Percentiles rank a stretch among this genome's conserved stretches.
Evolutionary conservation across 2,888 invertebrate genomes (phyloP).

Genomic region (Epinotia nisella): DNA sequence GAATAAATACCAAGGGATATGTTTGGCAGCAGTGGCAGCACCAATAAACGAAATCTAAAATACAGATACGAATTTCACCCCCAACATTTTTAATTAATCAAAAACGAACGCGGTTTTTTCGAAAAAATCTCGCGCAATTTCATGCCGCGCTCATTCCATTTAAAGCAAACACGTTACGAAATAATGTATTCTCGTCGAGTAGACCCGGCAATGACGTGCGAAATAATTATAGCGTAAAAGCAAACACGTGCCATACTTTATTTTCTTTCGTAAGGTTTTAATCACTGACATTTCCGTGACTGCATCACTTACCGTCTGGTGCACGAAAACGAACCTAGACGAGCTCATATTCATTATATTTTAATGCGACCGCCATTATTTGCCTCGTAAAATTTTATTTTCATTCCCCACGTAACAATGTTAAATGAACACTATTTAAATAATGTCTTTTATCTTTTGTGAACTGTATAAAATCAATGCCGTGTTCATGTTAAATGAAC

Average conservation of each 20-base stretch:
- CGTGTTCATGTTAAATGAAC: slow-evolving; percentile 36
- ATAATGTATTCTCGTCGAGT: slow-evolving; percentile 34
- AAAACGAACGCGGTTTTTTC: slow-evolving; percentile 5
- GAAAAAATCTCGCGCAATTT: slow-evolving; percentile 9
- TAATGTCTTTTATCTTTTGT: slow-evolving; percentile 53
- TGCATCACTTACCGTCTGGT: slow-evolving; percentile 60
- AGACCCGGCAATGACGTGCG: slow-evolving; percentile 35
- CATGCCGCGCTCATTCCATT: slow-evolving; percentile 15
- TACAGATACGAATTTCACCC: background rate
- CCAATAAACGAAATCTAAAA: background rate
- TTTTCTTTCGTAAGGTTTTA: slow-evolving; percentile 62
- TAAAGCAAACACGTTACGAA: slow-evolving; percentile 26
- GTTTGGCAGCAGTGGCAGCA: background rate
- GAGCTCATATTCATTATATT: slow-evolving; percentile 53
- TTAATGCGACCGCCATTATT: slow-evolving; percentile 54
- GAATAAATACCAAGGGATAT: slow-evolving; percentile 50
- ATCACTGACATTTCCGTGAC: slow-evolving; percentile 73
- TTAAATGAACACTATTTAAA: slow-evolving; percentile 52
- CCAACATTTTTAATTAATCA: slow-evolving; percentile 14
- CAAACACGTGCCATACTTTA: slow-evolving; percentile 49
- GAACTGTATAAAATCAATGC: slow-evolving; percentile 54
- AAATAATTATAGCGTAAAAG: slow-evolving; percentile 47
- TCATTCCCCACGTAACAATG: slow-evolving; percentile 54
- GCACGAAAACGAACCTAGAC: slow-evolving; percentile 57
- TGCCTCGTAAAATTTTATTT: slow-evolving; percentile 56